Evolutionary conservation across 1,140 invertebrate genomes (phyloP).

Genomic region (Macrobrachium rosenbergii): DNA sequence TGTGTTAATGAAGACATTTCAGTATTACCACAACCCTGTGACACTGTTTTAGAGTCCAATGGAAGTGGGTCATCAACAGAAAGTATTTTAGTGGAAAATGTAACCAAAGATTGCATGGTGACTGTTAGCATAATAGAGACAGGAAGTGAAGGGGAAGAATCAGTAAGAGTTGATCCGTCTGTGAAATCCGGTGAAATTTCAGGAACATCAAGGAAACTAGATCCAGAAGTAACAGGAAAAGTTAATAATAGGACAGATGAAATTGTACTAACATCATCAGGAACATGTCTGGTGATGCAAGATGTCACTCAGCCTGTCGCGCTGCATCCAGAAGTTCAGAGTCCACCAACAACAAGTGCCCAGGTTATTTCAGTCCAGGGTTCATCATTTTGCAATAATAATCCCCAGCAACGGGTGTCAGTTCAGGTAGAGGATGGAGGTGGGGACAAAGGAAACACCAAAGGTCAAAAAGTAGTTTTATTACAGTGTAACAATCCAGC

Average conservation of each 20-base stretch:
- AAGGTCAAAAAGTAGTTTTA: conserved; percentile 41
- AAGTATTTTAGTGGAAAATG: conserved; percentile 46
- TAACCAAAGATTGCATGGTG: conserved; percentile 38
- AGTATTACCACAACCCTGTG: background rate
- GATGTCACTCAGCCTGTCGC: conserved; percentile 32
- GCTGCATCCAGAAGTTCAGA: conserved; percentile 8
- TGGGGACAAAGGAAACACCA: conserved; percentile 18
- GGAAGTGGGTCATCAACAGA: background rate
- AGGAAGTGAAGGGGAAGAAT: background rate
- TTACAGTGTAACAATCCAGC: conserved; percentile 54
- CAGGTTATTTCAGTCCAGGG: conserved; percentile 13
- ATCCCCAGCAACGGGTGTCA: conserved; percentile 36
- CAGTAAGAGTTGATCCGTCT: background rate
- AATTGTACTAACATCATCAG: conserved; percentile 24
- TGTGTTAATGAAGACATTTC: conserved; percentile 6
- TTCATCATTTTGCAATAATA: conserved; percentile 7
- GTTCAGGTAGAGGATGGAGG: conserved; percentile 40
- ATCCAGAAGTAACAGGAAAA: conserved; percentile 25
- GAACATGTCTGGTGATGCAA: conserved; percentile 46
- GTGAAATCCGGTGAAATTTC: background rate
- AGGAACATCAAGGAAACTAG: conserved; percentile 5
- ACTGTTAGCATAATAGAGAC: conserved; percentile 51
- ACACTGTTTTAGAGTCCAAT: background rate
- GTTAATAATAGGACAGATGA: conserved; percentile 18
- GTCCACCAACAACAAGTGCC: background rate